Base-by-base conservation (phyloP, 2,888 invertebrate genomes). In the Hipparchia semele region DNA sequence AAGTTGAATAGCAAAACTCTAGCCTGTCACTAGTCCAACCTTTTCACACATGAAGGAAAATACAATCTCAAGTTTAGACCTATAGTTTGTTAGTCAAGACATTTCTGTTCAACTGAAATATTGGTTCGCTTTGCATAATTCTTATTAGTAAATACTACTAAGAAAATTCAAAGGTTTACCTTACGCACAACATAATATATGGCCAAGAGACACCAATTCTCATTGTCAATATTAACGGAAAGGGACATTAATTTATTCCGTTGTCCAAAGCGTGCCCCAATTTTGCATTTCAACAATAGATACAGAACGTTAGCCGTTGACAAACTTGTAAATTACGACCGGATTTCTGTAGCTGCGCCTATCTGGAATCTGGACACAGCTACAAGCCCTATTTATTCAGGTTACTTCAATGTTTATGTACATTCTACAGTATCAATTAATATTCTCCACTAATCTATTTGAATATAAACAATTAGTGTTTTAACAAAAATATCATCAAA, bases 331-430 rank as follows among this genome's bases (percentile, higher is more conserved):
- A 73, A 75, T 71, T 73, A 76, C 71, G 66, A 74, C 74, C 69
- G 74, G 70, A 75, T 75, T 77, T 73, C 71, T 74, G 74, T 74
- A 69, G 68, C 67, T 69, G 68, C 68, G 66, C 73, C 58, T 77
- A 75, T 77, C 77, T 72, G 62, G 69, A 75, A 76, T 73, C 76
- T 71, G 73, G 67, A 73, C 73, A 66, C 65, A 9, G 70, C 62
- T 56, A 68, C 68, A 51, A 65, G 46, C 45, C 23, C 68, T 66
- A 65, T 72, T 74, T 68, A 72, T 69, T 74, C 39, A 72, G 69
- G 66, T 66, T 74, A 74, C 68, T 53, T 65, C 68, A 58, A 72
- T 68, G 61, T 69, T 74, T 72, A 72, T 60, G 72, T 49, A 45
- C 46, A 65, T 71, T 58, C 12, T 49, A 71, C 64, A 60, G 62